phyloP scores from a whole-genome alignment of 2,113 vertebrate species.

The Cairina moschata region DNA sequence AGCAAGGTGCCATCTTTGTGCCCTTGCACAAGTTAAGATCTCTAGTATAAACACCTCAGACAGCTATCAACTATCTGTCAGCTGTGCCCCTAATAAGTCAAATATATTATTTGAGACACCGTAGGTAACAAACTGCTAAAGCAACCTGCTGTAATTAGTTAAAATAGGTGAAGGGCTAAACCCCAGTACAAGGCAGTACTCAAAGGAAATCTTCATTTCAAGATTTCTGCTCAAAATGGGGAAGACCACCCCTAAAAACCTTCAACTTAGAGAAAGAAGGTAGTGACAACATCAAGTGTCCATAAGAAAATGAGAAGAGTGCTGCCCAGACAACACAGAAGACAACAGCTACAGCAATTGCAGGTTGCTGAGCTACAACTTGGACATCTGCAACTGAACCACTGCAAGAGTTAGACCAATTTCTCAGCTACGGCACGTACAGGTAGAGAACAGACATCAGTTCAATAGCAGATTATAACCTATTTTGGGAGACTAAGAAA shows the following conservation, averaged over 20 bases:
- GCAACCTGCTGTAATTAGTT: neutral
- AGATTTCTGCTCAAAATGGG: neutral
- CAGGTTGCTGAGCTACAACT: neutral
- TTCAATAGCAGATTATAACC: neutral
- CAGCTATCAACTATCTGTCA: neutral
- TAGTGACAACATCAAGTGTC: neutral
- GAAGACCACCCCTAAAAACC: neutral
- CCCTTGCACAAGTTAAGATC: neutral
- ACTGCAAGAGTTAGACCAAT: neutral
- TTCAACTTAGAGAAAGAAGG: neutral
- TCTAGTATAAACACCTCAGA: neutral
- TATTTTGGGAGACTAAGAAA: neutral
- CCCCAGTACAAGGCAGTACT: neutral
- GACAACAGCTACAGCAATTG: neutral
- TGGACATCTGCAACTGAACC: neutral
- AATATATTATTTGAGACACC: neutral
- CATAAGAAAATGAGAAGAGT: neutral
- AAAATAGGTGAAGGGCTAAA: neutral
- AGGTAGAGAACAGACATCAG: neutral
- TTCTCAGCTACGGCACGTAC: neutral
- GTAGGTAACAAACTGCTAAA: neutral
- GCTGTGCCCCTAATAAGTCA: neutral
- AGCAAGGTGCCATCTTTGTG: neutral
- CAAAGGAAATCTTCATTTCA: neutral
- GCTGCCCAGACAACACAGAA: neutral